Base-by-base conservation (phyloP, 2,888 invertebrate genomes). In the Sinotaia quadrata region DNA sequence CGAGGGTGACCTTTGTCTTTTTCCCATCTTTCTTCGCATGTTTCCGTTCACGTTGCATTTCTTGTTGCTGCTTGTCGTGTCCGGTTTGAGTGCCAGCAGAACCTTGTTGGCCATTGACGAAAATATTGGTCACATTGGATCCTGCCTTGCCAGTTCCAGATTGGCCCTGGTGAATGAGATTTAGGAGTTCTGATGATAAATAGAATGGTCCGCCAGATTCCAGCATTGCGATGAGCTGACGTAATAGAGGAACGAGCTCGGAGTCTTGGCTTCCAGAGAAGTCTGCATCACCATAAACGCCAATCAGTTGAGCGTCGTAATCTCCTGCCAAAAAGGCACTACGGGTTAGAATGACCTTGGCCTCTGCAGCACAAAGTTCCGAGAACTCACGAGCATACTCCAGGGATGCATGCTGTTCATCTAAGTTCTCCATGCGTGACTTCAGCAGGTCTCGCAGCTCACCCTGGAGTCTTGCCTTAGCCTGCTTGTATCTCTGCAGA, bases 171-270 rank as follows among this genome's bases (percentile, higher is more conserved):
- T 79, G 80, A 51, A 85, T 79, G 52, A 83, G 57, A 67, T 81
- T 83, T 61, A 85, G 69, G 24, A 84, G 71, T 51, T 85, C 82
- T 21, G 84, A 75, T 0, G 83, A 81, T 66, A 85, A 71, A 51
- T 78, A 78, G 75, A 85, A 85, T 3, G 85, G 85, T 37, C 82
- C 83, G 15, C 86, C 86, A 24, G 82, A 78, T 72, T 87, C 84
- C 41, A 87, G 73, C 79, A 87, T 75, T 10, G 81, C 81, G 33
- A 87, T 82, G 60, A 87, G 75, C 71, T 87, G 85, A 66, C 83
- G 84, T 68, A 87, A 73, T 41, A 87, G 75, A 4, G 87, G 85
- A n/a, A 85, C 78, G 60, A 87, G 75, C 57, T 85, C 84, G 5
- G 83, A 80, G 69, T 84, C 84, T 44, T 76, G 72, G 21, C 75